Base-by-base conservation (phyloP, 2,797 vertebrate genomes). In the Bovichtus variegatus region DNA sequence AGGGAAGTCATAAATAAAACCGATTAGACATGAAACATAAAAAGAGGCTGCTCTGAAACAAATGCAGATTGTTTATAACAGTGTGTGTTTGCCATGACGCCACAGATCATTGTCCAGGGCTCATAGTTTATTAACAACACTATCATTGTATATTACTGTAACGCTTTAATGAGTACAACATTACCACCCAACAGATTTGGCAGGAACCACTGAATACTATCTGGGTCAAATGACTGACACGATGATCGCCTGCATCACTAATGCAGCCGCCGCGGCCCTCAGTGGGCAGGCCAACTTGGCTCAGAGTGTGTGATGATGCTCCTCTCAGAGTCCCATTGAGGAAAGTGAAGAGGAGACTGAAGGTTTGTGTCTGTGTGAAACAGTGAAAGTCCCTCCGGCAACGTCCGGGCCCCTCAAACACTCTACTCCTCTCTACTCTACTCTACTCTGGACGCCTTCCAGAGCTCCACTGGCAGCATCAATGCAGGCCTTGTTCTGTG, bases 401-500 rank as follows among this genome's bases (percentile, higher is more conserved):
- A 72, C 65, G 18, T 25, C 36, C 31, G 19, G 86, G 77, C 83
- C 78, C 74, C 87, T 89, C 78, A 76, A 82, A 91, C 73, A 29
- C 60, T 76, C 69, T 63, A 67, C 82, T 78, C 70, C 21, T 34
- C 66, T 43, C 44, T 6, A 3, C 77, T 43, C 44, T 6, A 3
- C 77, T 82, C 90, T 71, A 64, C 63, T 73, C 76, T 92, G 91
- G 83, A 85, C 18, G 71, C 76, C 46, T 27, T 78, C 86, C 89
- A 87, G 53, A 66, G 67, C 66, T 64, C 29, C 60, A n/a, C 49
- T 21, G 62, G 60, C 87, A 83, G 60, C 87, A 83, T 92, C 91
- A 96, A 95, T 93, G 87, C 72, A 60, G 68, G 84, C 90, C 89
- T 94, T 96, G 95, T 96, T 93, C 80, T 83, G 59, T 10, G 40